Conservation (phyloP, 2,113 vertebrate species). For the Anhinga rufa region DNA sequence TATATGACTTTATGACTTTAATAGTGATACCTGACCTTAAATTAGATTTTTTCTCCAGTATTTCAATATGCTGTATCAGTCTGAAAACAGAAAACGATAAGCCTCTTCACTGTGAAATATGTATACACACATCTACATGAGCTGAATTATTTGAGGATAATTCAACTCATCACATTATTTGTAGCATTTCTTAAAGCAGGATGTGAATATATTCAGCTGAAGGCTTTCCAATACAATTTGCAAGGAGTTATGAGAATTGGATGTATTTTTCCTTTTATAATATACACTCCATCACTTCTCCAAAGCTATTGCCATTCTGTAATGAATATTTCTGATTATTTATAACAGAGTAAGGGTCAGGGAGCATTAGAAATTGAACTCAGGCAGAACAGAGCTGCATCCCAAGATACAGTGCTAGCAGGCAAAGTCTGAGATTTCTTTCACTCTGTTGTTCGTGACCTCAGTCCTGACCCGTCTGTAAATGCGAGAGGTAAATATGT, state of each 20-base stretch:
- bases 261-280: slow-evolving; percentile 38
- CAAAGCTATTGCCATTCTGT: slow-evolving; percentile 37
- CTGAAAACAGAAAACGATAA: not conserved
- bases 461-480: not conserved
- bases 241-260: slow-evolving; percentile 45
- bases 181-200: not conserved
- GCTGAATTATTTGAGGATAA: slow-evolving; percentile 28
- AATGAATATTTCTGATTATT: slow-evolving; percentile 65
- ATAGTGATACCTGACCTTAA: not conserved
- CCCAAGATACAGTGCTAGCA: not conserved
- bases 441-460: not conserved
- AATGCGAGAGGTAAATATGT: slow-evolving; percentile 18
- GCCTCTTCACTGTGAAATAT: not conserved
- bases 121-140: not conserved
- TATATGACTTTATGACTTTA: not conserved
- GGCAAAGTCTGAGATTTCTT: slow-evolving; percentile 12
- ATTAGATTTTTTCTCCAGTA: not conserved
- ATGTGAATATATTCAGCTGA: slow-evolving; percentile 31
- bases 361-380: slow-evolving; percentile 28
- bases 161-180: slow-evolving; percentile 28
- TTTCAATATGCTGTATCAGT: not conserved
- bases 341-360: slow-evolving; percentile 44
- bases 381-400: not conserved
- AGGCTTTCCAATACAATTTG: slow-evolving; percentile 48
- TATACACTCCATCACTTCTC: slow-evolving; percentile 18